These are phyloP conservation scores for Cheilosia pagana DNA, from an alignment of 2,888 invertebrate species.

Conservation along the genomic window DNA sequence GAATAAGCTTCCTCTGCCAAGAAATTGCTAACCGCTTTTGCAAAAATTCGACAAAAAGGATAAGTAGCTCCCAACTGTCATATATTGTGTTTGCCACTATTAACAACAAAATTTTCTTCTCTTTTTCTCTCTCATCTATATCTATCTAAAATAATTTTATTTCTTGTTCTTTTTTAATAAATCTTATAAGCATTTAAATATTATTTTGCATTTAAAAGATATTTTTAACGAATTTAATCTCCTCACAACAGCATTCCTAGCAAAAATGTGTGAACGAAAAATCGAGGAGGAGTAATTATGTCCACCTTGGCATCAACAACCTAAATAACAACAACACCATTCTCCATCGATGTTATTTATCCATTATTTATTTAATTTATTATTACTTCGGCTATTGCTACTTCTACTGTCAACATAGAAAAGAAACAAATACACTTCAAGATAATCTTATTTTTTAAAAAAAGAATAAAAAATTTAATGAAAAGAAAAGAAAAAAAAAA, in stretches of 20 bases:
- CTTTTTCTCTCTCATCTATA: slow-evolving; percentile 24
- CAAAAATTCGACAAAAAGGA: slow-evolving; percentile 55
- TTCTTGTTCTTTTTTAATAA: slow-evolving; percentile 29
- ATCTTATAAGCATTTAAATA: slow-evolving; percentile 14
- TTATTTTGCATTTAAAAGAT: neutral
- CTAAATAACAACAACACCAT: slow-evolving; percentile 81
- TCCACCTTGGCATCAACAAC: slow-evolving; percentile 25
- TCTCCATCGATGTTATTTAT: slow-evolving; percentile 83
- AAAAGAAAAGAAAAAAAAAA: slow-evolving; percentile 67
- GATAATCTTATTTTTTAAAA: slow-evolving; percentile 58
- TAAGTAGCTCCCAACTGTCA: slow-evolving; percentile 50
- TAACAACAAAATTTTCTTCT: slow-evolving; percentile 1
- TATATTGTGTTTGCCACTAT: slow-evolving; percentile 25
- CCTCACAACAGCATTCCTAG: slow-evolving; percentile 90
- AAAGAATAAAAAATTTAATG: slow-evolving; percentile 69
- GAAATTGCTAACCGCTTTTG: slow-evolving; percentile 54
- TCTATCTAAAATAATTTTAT: slow-evolving; percentile 23
- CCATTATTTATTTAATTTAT: slow-evolving; percentile 83
- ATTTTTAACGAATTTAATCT: slow-evolving; percentile 6
- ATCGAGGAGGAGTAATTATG: slow-evolving; percentile 78
- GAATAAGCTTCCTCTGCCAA: slow-evolving; percentile 46
- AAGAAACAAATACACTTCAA: slow-evolving; percentile 55
- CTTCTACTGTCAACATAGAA: slow-evolving; percentile 76
- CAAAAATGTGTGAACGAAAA: slow-evolving; percentile 91
- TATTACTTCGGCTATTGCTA: slow-evolving; percentile 82